A percentile compares a stretch with the other conserved stretches of the same genome.
These are phyloP conservation scores for sheep (Ovis aries) DNA, from an alignment of 2,113 vertebrate species.

Conservation along the genomic window DNA sequence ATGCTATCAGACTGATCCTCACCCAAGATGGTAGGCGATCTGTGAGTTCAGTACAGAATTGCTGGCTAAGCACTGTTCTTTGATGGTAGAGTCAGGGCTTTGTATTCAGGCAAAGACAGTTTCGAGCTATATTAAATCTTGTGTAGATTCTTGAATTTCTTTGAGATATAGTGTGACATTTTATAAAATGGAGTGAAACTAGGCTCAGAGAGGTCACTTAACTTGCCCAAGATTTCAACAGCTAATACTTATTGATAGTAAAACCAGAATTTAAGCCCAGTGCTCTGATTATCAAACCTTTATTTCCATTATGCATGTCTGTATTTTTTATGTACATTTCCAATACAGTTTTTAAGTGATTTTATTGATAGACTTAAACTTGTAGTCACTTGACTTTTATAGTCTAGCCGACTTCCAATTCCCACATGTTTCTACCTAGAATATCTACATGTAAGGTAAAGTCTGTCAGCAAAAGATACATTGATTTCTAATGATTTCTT, in stretches of 20 bases:
- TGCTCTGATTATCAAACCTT: background rate
- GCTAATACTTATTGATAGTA: background rate
- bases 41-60: background rate
- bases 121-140: background rate
- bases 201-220: background rate
- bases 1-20: background rate
- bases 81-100: background rate
- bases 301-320: background rate
- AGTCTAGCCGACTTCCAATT: background rate
- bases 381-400: background rate
- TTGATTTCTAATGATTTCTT: background rate
- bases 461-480: background rate
- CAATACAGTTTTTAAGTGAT: background rate
- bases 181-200: background rate
- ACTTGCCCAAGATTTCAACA: background rate
- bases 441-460: background rate
- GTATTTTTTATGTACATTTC: background rate
- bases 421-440: background rate
- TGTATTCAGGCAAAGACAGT: background rate
- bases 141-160: background rate
- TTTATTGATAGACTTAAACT: background rate
- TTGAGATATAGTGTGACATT: background rate
- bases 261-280: background rate
- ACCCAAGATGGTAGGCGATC: accelerated
- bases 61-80: background rate